Percentiles rank a stretch among this genome's conserved stretches.
phyloP scores from a whole-genome alignment of 2,797 vertebrate genomes.

The Pseudocheirus occidentalis region DNA sequence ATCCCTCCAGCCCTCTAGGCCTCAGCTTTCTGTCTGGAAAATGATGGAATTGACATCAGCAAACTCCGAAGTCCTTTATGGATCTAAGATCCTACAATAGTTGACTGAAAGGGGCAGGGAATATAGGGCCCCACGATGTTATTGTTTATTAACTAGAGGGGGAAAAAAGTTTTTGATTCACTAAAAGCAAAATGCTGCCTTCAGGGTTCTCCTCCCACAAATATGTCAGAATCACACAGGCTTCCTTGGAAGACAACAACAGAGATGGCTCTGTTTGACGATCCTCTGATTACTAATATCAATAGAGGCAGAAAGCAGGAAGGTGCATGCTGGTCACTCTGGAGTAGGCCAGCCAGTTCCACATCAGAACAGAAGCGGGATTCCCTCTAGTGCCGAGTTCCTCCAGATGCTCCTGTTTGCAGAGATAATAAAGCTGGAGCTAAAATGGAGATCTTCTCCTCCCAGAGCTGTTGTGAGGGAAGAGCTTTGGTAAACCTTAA shows the following conservation, averaged over 20 bases:
- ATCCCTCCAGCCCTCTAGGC: background rate
- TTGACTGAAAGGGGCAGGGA: background rate
- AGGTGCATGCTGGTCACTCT: background rate
- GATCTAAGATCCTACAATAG: background rate
- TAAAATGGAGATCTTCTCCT: background rate
- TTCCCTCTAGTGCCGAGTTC: background rate
- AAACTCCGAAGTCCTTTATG: background rate
- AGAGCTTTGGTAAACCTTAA: conserved; percentile 3
- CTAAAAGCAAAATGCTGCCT: background rate
- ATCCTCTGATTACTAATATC: background rate
- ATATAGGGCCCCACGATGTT: background rate
- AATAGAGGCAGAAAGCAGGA: background rate
- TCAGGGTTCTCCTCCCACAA: background rate
- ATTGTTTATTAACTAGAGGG: background rate
- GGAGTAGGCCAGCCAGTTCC: background rate
- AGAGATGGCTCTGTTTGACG: background rate
- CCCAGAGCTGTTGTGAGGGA: background rate
- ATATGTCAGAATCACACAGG: background rate
- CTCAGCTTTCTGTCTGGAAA: background rate
- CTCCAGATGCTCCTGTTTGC: background rate
- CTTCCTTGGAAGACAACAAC: background rate
- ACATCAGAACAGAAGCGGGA: background rate
- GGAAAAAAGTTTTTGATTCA: background rate
- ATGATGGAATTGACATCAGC: background rate
- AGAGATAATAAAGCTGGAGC: background rate